Base-by-base conservation (phyloP, 2,888 invertebrate genomes). In the Hemicrepidius hirtus region DNA sequence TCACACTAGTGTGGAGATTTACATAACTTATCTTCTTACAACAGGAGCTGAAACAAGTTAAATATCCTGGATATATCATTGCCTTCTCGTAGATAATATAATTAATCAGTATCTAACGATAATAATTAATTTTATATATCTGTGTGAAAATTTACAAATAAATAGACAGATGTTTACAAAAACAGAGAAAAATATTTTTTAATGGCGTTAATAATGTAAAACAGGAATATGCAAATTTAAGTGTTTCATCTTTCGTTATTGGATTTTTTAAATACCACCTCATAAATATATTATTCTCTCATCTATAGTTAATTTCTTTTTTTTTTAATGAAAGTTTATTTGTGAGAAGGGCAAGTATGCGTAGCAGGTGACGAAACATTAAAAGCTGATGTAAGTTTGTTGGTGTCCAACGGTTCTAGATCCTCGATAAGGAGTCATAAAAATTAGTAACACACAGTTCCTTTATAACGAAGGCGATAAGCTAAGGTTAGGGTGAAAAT, bases 401-500 rank as follows among this genome's bases (percentile, higher is more conserved):
- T 50, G 65, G 66, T 70, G 73, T 70, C 70, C 73, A 69, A 69
- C 69, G 73, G 69, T 68, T 70, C 70, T 62, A 74, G 74, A 76
- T 76, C 68, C 63, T 69, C 75, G 76, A 76, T 76, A 76, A 76
- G 71, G 49, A 60, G 70, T 71, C 73, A 71, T 76, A 76, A 76
- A 76, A 76, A 76, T 76, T 76, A 75, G 76, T 76, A 76, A 73
- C 75, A 69, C 73, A 62, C 68, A 64, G 72, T 66, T 73, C 68
- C 60, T 73, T 73, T 73, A 73, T 70, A 70, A 66, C 63, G 62
- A 46, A 62, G 18, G 49, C 66, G 73, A 73, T 73, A 73, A 73
- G 70, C 66, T 55, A 62, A 50, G 62, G 44, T 62, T 62, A 21
- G 65, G 66, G 69, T 49, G 53, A 49, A 35, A 68, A 62, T 66